phyloP scores from a whole-genome alignment of 2,797 vertebrate genomes.

The Leptoclinus maculatus region DNA sequence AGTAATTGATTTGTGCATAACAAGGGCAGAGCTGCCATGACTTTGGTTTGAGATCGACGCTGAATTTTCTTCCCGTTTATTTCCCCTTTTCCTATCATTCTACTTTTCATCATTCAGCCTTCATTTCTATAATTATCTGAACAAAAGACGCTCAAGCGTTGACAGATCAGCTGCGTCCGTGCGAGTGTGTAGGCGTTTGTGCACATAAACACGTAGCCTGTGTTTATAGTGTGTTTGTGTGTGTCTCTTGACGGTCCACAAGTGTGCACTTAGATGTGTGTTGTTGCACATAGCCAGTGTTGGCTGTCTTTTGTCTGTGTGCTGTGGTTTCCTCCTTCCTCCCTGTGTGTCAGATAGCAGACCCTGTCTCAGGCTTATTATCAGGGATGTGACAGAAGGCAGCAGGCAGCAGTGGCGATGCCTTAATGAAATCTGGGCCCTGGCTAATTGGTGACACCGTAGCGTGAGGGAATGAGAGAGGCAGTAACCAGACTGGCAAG shows the following conservation, averaged over 20 bases:
- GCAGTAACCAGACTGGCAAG: constrained; percentile 67
- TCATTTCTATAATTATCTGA: constrained; percentile 69
- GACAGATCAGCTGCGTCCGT: constrained; percentile 66
- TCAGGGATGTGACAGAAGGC: constrained; percentile 74
- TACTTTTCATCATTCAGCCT: constrained; percentile 60
- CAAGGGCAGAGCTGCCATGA: constrained; percentile 15
- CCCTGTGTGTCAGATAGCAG: constrained; percentile 58
- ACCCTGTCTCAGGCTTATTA: constrained; percentile 81
- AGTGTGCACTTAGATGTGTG: constrained; percentile 15
- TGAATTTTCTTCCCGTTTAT: constrained; percentile 17
- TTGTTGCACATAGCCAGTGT: neutral
- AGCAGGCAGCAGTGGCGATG: constrained; percentile 76
- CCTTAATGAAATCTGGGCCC: constrained; percentile 88
- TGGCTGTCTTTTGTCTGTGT: constrained; percentile 13
- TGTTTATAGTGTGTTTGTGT: constrained; percentile 28
- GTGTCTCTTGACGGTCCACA: constrained; percentile 3
- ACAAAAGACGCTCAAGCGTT: constrained; percentile 66
- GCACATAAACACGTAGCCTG: constrained; percentile 34
- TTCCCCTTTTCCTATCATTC: constrained; percentile 32
- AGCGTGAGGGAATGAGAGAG: constrained; percentile 78
- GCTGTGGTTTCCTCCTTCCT: constrained; percentile 26
- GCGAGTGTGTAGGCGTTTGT: constrained; percentile 51
- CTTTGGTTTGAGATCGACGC: constrained; percentile 21
- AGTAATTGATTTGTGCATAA: constrained; percentile 5
- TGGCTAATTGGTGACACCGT: constrained; percentile 87